Percentiles rank a stretch among this genome's conserved stretches.
These are phyloP conservation scores for Delphinapterus leucas DNA, from an alignment of 2,113 vertebrate genomes.

Conservation along the genomic window DNA sequence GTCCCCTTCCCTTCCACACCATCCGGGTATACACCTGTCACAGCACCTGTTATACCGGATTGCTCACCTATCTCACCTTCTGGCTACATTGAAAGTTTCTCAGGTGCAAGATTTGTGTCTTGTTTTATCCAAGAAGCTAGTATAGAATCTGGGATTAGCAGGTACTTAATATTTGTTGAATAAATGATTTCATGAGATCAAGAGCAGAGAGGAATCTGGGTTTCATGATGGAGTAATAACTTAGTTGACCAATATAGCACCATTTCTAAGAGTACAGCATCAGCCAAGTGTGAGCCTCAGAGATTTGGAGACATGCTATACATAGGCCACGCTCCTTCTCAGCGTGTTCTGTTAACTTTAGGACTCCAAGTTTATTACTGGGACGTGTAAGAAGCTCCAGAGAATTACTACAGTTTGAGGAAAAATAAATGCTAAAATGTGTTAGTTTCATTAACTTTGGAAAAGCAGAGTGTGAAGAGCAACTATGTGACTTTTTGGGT, in stretches of 20 bases:
- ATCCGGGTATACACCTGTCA: no score
- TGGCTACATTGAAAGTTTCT: background rate
- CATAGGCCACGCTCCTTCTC: background rate
- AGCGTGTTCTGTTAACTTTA: background rate
- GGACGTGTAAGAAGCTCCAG: background rate
- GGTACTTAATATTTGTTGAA: slow-evolving; percentile 8
- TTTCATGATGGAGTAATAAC: background rate
- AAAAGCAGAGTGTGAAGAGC: background rate
- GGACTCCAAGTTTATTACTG: background rate
- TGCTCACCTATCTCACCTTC: background rate
- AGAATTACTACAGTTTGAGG: background rate
- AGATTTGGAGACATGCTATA: background rate
- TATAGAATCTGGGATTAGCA: background rate
- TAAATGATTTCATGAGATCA: slow-evolving; percentile 9
- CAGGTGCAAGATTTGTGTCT: background rate
- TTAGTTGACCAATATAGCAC: background rate
- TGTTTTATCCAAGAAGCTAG: background rate
- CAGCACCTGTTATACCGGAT: background rate
- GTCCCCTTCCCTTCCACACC: background rate
- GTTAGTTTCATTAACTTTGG: background rate
- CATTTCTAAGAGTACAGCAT: background rate
- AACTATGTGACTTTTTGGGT: background rate
- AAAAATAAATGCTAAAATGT: background rate
- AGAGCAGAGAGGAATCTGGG: background rate
- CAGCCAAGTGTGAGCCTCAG: background rate